Evolutionary conservation across 2,888 invertebrate genomes (phyloP).

Genomic region (Andricus curvator): DNA sequence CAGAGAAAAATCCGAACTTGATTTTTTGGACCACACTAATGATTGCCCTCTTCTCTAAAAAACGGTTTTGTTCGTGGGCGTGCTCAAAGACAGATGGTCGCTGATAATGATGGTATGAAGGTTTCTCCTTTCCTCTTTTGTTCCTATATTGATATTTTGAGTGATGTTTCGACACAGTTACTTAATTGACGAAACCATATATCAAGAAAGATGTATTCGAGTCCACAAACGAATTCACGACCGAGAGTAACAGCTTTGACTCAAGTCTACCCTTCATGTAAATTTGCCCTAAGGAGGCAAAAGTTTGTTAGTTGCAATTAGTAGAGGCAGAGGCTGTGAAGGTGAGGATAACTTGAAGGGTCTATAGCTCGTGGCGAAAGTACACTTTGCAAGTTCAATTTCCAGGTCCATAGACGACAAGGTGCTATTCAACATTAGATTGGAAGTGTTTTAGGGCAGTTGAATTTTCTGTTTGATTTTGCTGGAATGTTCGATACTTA

Average conservation of each 20-base stretch:
- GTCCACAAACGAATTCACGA: slow-evolving; percentile 40
- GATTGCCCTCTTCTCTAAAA: too few relatives aligned
- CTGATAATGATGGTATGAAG: too few relatives aligned
- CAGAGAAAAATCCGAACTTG: too few relatives aligned
- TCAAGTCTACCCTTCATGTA: slow-evolving; percentile 4
- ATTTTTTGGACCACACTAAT: too few relatives aligned
- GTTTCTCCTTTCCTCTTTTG: too few relatives aligned
- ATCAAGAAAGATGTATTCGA: not conserved
- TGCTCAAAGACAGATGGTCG: too few relatives aligned
- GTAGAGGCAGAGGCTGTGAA: slow-evolving; percentile 17
- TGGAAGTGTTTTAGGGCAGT: slow-evolving; percentile 1
- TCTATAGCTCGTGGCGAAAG: slow-evolving; percentile 15
- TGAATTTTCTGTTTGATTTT: not conserved
- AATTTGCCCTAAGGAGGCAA: slow-evolving; percentile 34
- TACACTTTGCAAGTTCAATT: slow-evolving; percentile 29
- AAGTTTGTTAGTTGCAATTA: slow-evolving; percentile 36
- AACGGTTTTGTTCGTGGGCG: too few relatives aligned
- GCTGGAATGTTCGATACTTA: not conserved
- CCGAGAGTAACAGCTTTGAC: slow-evolving; percentile 20
- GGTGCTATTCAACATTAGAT: slow-evolving; percentile 15
- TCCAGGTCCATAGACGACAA: slow-evolving; percentile 1
- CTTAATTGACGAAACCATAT: not conserved
- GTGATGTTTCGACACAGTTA: not conserved
- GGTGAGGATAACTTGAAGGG: slow-evolving; percentile 20
- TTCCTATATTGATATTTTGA: too few relatives aligned